A percentile compares a stretch with the other conserved stretches of the same genome.
Conservation (phyloP, 2,888 invertebrate genomes). For the Lasioglossum oenotherae region DNA sequence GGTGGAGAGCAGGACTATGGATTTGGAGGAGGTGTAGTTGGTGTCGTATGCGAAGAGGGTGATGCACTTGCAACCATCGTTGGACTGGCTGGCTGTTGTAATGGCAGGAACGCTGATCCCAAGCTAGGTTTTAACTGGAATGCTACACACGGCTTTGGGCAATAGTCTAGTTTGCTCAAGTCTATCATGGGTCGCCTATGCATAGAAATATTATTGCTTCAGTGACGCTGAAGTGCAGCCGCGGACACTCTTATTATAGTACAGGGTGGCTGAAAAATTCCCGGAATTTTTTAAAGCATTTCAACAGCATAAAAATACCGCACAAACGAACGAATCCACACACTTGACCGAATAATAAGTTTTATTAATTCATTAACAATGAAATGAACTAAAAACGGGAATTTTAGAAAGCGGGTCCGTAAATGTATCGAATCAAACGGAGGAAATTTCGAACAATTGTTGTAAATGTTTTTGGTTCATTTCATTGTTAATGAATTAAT, state of each 20-base stretch:
- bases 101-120: constrained; percentile 92
- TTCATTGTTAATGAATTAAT: no score
- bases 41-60: constrained; percentile 81
- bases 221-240: constrained; percentile 19
- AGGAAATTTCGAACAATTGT: no score
- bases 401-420: no score
- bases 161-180: constrained; percentile 85
- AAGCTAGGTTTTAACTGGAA: constrained; percentile 92
- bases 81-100: constrained; percentile 85
- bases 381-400: no score
- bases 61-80: constrained; percentile 80
- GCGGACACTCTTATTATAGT: neutral
- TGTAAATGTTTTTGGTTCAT: no score
- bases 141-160: constrained; percentile 88
- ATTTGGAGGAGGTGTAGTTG: constrained; percentile 83
- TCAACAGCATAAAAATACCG: no score
- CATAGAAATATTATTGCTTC: constrained; percentile 61
- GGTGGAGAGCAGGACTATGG: constrained; percentile 82
- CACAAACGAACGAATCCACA: no score
- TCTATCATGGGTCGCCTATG: constrained; percentile 84
- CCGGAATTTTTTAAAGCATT: no score
- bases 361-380: no score
- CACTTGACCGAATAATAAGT: no score
- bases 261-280: no score
- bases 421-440: no score